Conservation (phyloP, 2,113 vertebrate genomes). For the Sitta europaea region DNA sequence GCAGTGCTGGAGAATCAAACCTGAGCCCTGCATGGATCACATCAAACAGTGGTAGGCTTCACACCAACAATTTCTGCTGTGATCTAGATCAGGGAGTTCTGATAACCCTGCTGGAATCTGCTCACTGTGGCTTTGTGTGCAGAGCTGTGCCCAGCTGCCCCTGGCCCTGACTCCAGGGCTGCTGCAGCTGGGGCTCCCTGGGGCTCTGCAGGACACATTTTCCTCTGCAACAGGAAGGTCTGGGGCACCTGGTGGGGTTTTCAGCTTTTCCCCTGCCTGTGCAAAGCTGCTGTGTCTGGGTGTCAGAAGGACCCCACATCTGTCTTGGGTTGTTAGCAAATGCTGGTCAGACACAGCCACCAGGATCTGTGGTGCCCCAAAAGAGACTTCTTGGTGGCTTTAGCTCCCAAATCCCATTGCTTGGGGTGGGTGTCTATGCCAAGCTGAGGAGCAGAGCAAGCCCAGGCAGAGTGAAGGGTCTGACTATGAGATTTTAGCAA, state of each 20-base stretch:
- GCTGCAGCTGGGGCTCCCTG: neutral
- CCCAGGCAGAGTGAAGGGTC: neutral
- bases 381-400: neutral
- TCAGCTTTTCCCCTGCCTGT: neutral
- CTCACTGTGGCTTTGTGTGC: neutral
- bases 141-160: neutral
- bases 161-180: neutral
- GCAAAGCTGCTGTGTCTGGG: fast-evolving
- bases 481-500: neutral
- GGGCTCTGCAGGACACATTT: neutral
- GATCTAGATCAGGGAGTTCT: neutral
- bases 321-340: neutral
- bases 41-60: fast-evolving
- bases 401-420: neutral
- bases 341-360: neutral
- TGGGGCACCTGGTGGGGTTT: neutral
- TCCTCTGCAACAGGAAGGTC: neutral
- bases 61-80: fast-evolving
- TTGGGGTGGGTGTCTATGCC: fast-evolving
- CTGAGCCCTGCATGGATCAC: neutral
- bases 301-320: neutral
- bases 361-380: neutral
- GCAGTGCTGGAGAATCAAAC: neutral
- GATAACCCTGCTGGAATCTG: neutral
- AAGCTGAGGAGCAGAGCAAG: neutral